A percentile compares a stretch with the other conserved stretches of the same genome.
These are phyloP conservation scores for Pangasius macronema DNA, from an alignment of 2,797 vertebrate genomes.

Conservation along the genomic window DNA sequence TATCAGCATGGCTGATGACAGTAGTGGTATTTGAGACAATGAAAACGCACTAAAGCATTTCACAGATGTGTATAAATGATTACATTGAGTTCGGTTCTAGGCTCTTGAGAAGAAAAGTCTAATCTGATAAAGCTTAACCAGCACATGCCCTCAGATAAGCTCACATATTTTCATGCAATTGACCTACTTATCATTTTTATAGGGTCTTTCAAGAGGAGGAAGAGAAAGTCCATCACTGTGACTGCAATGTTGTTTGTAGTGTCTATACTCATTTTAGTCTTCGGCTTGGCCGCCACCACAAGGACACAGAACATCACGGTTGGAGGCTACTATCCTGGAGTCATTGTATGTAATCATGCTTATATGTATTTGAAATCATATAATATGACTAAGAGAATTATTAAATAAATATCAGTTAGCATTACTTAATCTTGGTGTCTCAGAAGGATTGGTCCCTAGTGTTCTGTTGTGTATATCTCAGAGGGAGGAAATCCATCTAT, in stretches of 20 bases:
- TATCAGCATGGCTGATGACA: constrained; percentile 19
- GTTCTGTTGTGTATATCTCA: background rate
- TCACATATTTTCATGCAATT: background rate
- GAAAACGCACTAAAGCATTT: constrained; percentile 9
- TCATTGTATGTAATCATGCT: constrained; percentile 88
- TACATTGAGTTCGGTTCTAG: background rate
- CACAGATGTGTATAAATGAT: background rate
- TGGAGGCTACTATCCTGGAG: constrained; percentile 96
- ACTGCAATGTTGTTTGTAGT: constrained; percentile 92
- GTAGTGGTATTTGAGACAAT: constrained; percentile 12
- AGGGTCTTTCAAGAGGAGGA: constrained; percentile 96
- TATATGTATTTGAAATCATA: background rate
- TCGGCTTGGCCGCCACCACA: constrained; percentile 94
- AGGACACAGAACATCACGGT: constrained; percentile 98
- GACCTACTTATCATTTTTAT: constrained; percentile 21
- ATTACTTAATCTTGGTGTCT: background rate
- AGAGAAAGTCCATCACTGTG: constrained; percentile 94
- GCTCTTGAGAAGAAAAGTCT: background rate
- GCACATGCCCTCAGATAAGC: background rate
- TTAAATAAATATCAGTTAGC: background rate
- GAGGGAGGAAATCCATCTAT: background rate
- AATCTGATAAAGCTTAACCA: background rate
- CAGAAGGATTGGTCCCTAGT: background rate
- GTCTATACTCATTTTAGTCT: constrained; percentile 92
- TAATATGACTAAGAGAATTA: background rate